phyloP scores from a whole-genome alignment of 2,888 invertebrate genomes.

The Dryococelus australis region DNA sequence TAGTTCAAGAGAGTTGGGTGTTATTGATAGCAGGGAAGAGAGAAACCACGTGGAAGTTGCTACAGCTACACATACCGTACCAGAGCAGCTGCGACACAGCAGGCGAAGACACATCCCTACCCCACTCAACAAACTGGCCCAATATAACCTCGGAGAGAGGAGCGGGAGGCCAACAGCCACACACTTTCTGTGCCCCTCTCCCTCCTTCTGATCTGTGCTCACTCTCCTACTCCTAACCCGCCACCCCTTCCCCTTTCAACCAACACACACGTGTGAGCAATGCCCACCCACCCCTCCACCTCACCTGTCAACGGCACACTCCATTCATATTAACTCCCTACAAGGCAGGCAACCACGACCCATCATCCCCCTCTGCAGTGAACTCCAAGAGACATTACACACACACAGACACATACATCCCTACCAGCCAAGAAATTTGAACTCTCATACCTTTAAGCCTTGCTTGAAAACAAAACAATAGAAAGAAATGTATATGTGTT shows the following conservation, averaged over 20 bases:
- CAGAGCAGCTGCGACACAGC: conserved; percentile 66
- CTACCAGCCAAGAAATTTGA: too few species aligned
- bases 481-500: too few species aligned
- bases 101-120: conserved; percentile 60
- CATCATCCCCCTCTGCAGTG: too few species aligned
- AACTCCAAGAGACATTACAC: not conserved
- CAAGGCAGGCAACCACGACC: too few species aligned
- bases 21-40: not conserved
- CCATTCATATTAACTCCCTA: not conserved
- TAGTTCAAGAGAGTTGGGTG: too few species aligned
- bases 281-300: not conserved
- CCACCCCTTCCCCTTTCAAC: not conserved
- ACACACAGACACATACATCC: too few species aligned
- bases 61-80: conserved; percentile 50
- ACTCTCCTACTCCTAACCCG: not conserved
- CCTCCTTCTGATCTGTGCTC: not conserved
- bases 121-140: not conserved
- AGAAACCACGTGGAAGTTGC: not conserved
- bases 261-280: too few species aligned
- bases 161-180: not conserved
- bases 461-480: too few species aligned
- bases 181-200: not conserved
- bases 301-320: not conserved
- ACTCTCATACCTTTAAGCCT: too few species aligned
- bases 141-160: conserved; percentile 5